A percentile compares a stretch with the other conserved stretches of the same genome.
These are phyloP conservation scores for Sicus ferrugineus DNA, from an alignment of 2,888 invertebrate genomes.

Conservation along the genomic window DNA sequence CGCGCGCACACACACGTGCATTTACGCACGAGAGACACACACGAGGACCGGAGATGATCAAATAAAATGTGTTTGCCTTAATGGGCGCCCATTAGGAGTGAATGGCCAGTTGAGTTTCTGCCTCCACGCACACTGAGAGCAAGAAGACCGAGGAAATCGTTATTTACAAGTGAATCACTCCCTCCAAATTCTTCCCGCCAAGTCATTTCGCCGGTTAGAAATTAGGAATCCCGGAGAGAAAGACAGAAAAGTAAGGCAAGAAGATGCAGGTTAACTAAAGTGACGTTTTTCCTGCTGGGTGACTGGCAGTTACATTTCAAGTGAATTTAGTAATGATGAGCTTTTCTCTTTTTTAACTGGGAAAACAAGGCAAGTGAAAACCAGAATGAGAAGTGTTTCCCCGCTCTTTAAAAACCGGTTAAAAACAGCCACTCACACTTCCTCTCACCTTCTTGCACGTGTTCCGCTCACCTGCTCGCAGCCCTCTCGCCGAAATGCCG, in stretches of 20 bases:
- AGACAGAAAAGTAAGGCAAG: too few relatives aligned
- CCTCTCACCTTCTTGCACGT: not conserved
- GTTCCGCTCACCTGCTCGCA: not conserved
- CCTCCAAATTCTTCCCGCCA: too few relatives aligned
- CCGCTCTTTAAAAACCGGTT: too few relatives aligned
- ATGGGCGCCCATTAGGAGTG: not conserved
- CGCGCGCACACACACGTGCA: too few relatives aligned
- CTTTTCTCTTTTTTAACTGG: not conserved
- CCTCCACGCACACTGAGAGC: too few relatives aligned
- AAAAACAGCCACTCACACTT: too few relatives aligned
- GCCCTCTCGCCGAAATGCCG: not conserved
- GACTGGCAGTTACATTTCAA: not conserved
- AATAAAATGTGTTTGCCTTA: not conserved
- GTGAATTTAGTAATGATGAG: not conserved
- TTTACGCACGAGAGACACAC: not conserved
- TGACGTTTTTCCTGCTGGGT: not conserved
- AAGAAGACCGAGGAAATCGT: too few relatives aligned
- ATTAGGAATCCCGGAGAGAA: too few relatives aligned
- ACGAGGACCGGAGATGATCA: not conserved
- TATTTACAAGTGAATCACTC: too few relatives aligned
- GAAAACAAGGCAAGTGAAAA: not conserved
- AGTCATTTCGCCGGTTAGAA: too few relatives aligned
- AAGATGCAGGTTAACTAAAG: too few relatives aligned
- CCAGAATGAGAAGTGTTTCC: not conserved
- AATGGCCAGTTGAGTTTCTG: too few relatives aligned